Percentiles rank a stretch among this genome's conserved stretches.
Conservation (phyloP, 2,113 vertebrate genomes). For the Chlamydotis undulata region DNA sequence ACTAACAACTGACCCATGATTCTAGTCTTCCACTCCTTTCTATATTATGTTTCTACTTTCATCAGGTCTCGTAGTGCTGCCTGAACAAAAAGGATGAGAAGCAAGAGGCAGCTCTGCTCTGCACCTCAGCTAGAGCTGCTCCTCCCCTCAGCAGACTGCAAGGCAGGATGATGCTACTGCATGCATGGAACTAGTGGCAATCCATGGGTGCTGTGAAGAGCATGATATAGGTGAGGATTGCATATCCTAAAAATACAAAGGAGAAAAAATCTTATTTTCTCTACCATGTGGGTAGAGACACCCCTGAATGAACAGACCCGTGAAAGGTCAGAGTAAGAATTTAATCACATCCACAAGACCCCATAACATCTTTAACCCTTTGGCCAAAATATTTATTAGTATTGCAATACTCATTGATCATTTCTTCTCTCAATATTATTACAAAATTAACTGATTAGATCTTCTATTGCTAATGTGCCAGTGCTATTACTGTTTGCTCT, state of each 20-base stretch:
- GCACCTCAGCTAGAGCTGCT: neutral
- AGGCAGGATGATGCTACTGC: neutral
- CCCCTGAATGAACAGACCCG: neutral
- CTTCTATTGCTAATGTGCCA: neutral
- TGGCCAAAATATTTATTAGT: neutral
- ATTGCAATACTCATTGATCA: neutral
- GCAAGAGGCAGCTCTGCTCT: neutral
- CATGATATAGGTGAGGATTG: fast-evolving
- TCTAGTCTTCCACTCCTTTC: neutral
- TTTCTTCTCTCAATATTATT: neutral
- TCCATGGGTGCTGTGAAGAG: neutral
- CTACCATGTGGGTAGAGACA: neutral
- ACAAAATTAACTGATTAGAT: neutral
- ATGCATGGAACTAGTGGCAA: neutral
- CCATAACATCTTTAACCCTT: neutral
- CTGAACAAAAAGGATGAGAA: neutral
- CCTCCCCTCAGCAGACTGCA: neutral
- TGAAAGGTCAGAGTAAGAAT: neutral
- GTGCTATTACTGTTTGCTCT: neutral
- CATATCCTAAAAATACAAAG: neutral
- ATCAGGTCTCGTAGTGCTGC: neutral
- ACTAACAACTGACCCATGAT: neutral
- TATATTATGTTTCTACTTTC: neutral
- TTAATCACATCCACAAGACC: neutral
- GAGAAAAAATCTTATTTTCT: neutral